Percentiles rank a stretch among this genome's conserved stretches.
These are phyloP conservation scores for Eremobia ochroleuca DNA, from an alignment of 2,888 invertebrate species.

Conservation along the genomic window DNA sequence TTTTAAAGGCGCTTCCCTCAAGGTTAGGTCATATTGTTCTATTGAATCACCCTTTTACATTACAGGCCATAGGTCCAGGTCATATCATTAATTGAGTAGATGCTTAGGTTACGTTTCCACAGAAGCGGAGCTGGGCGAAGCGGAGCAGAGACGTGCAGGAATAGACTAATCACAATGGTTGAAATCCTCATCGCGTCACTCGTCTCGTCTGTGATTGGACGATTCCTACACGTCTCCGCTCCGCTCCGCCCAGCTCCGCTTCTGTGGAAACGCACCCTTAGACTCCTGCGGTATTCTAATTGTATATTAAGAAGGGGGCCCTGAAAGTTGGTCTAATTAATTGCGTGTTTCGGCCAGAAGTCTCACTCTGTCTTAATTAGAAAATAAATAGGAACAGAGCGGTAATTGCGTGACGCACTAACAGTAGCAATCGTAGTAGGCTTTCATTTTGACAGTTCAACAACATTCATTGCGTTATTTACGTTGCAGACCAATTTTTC, in stretches of 20 bases:
- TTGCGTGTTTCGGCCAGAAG: neutral
- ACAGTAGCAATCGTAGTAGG: no score
- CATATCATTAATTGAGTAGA: neutral
- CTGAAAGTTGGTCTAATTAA: neutral
- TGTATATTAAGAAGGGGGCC: neutral
- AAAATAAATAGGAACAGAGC: neutral
- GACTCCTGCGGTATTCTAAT: neutral
- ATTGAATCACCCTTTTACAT: neutral
- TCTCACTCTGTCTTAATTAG: neutral
- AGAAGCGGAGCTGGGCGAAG: no score
- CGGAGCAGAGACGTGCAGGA: no score
- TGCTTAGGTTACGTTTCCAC: no score
- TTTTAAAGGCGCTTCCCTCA: neutral
- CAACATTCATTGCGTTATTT: neutral
- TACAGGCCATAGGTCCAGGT: neutral
- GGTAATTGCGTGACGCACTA: neutral
- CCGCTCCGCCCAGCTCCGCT: no score
- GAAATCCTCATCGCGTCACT: no score
- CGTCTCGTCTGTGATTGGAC: no score
- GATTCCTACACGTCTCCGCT: no score
- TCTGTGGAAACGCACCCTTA: no score
- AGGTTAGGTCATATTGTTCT: constrained; percentile 3
- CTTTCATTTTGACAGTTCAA: neutral
- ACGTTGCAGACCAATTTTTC: neutral
- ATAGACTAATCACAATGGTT: no score